These are phyloP conservation scores for Exephanes ischioxanthus DNA, from an alignment of 2,888 invertebrate species.

Conservation along the genomic window DNA sequence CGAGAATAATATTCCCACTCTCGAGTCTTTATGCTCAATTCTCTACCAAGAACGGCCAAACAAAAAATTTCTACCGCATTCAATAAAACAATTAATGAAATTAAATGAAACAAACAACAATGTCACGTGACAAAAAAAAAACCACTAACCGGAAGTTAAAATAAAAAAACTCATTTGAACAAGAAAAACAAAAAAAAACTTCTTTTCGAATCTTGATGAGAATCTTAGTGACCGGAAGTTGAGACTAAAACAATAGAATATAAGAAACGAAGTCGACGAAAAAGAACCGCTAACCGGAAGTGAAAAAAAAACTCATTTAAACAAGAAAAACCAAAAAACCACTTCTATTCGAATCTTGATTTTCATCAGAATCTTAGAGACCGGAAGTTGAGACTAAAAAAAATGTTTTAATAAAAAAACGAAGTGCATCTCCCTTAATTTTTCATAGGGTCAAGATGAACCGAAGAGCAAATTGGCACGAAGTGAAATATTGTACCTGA, in stretches of 20 bases:
- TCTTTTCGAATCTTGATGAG: too few species aligned
- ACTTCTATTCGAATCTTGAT: too few species aligned
- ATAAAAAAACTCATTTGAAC: not conserved
- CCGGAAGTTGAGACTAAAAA: too few species aligned
- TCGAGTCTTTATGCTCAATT: not conserved
- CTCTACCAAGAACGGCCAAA: not conserved
- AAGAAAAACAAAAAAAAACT: not conserved
- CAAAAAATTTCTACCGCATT: not conserved
- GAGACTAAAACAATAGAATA: too few species aligned
- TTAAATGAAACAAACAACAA: not conserved
- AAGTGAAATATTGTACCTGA: too few species aligned
- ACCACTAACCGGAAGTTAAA: not conserved
- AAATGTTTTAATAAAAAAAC: too few species aligned
- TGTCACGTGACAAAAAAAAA: not conserved
- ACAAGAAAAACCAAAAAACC: not conserved
- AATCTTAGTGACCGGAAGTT: not conserved
- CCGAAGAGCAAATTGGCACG: too few species aligned
- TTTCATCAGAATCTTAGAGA: too few species aligned
- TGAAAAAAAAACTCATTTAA: not conserved
- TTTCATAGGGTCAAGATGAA: too few species aligned
- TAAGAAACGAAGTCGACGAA: not conserved
- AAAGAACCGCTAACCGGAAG: not conserved
- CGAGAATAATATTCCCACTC: slow-evolving; percentile 42
- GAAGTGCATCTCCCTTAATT: too few species aligned
- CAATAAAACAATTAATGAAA: not conserved